phyloP scores from a whole-genome alignment of 2,888 invertebrate genomes.

The Ommatoiulus sabulosus region DNA sequence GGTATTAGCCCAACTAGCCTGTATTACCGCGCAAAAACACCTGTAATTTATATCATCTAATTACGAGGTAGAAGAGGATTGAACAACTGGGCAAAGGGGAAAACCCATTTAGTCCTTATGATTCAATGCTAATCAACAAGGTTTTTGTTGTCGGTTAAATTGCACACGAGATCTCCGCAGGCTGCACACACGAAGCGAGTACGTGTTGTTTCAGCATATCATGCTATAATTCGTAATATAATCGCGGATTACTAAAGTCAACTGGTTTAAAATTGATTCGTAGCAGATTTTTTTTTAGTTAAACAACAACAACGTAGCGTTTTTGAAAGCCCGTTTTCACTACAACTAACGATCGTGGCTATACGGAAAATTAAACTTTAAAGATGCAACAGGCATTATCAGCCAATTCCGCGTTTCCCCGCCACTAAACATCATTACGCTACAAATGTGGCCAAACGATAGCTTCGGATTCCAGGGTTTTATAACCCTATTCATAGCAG shows the following conservation, averaged over 20 bases:
- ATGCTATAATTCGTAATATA: neutral
- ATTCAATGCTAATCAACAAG: constrained; percentile 7
- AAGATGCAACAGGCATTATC: neutral
- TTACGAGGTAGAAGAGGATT: neutral
- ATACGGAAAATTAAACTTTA: neutral
- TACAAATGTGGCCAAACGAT: neutral
- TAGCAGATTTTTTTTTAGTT: neutral
- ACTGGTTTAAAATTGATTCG: too few species aligned
- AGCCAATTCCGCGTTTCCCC: neutral
- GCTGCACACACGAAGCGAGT: neutral
- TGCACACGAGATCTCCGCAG: neutral
- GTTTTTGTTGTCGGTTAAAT: neutral
- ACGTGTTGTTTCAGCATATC: neutral
- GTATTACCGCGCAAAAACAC: constrained; percentile 5
- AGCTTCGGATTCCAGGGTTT: neutral
- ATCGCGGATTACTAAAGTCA: neutral
- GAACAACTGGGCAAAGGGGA: constrained; percentile 15
- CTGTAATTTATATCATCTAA: neutral
- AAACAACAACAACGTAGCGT: neutral
- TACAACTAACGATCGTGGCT: neutral
- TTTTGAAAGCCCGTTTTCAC: neutral
- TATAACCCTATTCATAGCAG: constrained; percentile 13
- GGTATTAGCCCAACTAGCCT: neutral
- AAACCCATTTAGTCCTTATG: constrained; percentile 2
- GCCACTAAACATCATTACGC: neutral